Evolutionary conservation across 1,140 invertebrate species (phyloP), one percentile per base, ranked within the genome.

Genomic region (Mya arenaria): DNA sequence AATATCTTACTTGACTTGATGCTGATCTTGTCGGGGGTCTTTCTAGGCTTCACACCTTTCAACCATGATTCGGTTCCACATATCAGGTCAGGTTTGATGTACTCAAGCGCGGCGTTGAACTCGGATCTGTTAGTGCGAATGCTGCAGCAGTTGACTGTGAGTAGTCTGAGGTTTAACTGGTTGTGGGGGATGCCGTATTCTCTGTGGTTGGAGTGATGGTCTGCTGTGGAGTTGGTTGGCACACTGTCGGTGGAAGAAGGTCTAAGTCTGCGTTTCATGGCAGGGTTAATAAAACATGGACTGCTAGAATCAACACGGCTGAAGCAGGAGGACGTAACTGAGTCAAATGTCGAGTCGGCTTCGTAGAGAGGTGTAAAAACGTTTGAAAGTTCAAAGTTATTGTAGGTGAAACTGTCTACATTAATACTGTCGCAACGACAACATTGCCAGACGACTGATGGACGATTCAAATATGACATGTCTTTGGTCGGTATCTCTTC

Each of bases 41-140:
- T 71, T 0, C 66, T 55, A 39, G 78, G 58, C 32, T 79, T 79
- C 15, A 68, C 32, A n/a, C 75, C 75, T 55, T 25, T 52, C 37
- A 68, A 34, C 75, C 63, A 68, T 5, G 75, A 79, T 39, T 79
- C 75, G 4, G 72, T 74, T 5, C 72, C 72, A 41, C 72, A 74
- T 62, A 63, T 41, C 5, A 74, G 55, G 30, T 62, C 55, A 15
- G 72, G 72, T 28, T 74, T 74, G 55, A 74, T 74, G 56, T 60
- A 74, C 5, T 74, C 56, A 25, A 41, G 10, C 17, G 55, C 72
- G 23, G 55, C 32, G 15, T 13, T 37, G 4, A 74, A 63, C 41
- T 56, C 48, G 55, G 71, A 56, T 32, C 55, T 6, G 28, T 73
- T 73, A 17, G 55, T n/a, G 19, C 48, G 32, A 34, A 73, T 13